Percentiles rank a stretch among this genome's conserved stretches.
Evolutionary conservation across 2,797 vertebrate species (phyloP).

Genomic region (Halcyon leucocephala): DNA sequence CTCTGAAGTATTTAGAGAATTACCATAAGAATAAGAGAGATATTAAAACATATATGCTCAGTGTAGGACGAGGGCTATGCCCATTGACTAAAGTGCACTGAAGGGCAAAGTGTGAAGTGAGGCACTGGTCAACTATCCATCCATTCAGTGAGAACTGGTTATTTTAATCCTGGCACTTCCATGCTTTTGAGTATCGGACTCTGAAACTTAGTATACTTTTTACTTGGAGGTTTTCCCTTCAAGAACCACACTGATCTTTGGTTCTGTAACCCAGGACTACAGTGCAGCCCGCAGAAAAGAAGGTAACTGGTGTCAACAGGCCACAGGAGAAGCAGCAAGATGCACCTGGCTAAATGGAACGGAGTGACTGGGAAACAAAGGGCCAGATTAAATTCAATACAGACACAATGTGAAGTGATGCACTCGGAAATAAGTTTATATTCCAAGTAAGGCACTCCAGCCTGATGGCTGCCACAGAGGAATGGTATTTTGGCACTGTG

Average conservation of each 20-base stretch:
- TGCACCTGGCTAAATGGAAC: neutral
- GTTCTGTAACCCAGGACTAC: neutral
- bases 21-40: neutral
- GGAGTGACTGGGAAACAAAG: neutral
- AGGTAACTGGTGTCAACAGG: neutral
- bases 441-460: neutral
- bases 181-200: neutral
- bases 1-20: neutral
- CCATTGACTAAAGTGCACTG: rapidly evolving
- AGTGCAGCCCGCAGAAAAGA: neutral
- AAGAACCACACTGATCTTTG: neutral
- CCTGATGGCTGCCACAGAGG: neutral
- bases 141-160: rapidly evolving
- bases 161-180: neutral
- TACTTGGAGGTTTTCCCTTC: neutral
- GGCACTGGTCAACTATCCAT: neutral
- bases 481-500: neutral
- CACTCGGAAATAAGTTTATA: neutral
- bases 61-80: neutral
- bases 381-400: neutral
- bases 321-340: neutral
- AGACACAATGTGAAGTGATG: neutral
- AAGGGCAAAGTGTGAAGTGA: neutral
- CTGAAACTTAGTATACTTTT: neutral
- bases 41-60: neutral